Evolutionary conservation across 2,797 vertebrate species (phyloP).

Genomic region (Macropodus opercularis): DNA sequence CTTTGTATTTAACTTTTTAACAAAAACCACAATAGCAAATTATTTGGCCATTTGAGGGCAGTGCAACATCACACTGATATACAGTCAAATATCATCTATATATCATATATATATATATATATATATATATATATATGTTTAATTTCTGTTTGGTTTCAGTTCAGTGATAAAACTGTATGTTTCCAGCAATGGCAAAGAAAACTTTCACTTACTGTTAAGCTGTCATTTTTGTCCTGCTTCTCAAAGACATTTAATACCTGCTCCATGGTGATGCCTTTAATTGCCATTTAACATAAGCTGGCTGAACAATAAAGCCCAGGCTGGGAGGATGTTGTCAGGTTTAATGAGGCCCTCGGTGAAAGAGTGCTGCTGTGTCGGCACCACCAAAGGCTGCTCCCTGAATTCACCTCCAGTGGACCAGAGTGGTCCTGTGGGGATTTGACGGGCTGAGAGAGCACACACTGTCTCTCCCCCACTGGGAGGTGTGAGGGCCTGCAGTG

Average conservation of each 20-base stretch:
- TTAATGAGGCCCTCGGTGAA: slow-evolving; percentile 74
- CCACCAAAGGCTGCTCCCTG: slow-evolving; percentile 72
- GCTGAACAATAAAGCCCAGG: slow-evolving; percentile 67
- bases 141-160: too few species aligned
- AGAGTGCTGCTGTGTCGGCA: slow-evolving; percentile 71
- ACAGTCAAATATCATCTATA: not conserved
- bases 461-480: slow-evolving; percentile 58
- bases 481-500: slow-evolving; percentile 52
- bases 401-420: slow-evolving; percentile 71
- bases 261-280: slow-evolving; percentile 73
- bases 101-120: too few species aligned
- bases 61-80: not conserved
- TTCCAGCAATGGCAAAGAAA: slow-evolving; percentile 37
- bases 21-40: not conserved
- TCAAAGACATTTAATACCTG: slow-evolving; percentile 64
- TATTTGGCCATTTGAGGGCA: slow-evolving; percentile 16
- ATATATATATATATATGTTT: too few species aligned
- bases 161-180: slow-evolving; percentile 35
- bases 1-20: too few species aligned
- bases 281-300: slow-evolving; percentile 73
- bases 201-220: slow-evolving; percentile 39
- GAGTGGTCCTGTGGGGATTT: slow-evolving; percentile 72
- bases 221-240: slow-evolving; percentile 55
- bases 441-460: slow-evolving; percentile 67
- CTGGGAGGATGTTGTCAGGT: slow-evolving; percentile 70